Evolutionary conservation across 2,888 invertebrate genomes (phyloP), one percentile per base, ranked within the genome.

Genomic region (Diabrotica balteata): DNA sequence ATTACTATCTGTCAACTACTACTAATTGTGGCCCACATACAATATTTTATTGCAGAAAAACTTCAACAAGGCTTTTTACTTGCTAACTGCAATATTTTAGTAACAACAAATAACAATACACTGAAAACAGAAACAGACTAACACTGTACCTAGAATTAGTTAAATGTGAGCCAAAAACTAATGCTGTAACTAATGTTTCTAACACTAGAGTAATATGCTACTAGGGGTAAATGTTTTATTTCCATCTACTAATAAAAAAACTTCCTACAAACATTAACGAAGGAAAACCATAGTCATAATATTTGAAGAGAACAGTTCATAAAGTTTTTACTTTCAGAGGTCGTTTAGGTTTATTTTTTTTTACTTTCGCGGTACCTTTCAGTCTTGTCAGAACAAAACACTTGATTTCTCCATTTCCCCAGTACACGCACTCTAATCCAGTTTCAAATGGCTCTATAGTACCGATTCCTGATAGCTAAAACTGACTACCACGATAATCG

Each of bases 101-200:
- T 64, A 63, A 67, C 60, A 70, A 67, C 68, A 68, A 71, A 71
- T 68, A 71, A 71, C 70, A 68, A 71, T 68, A 67, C 58, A 67
- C 50, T 42, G 59, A 58, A 71, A 71, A 71, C 62, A 62, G 49
- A 67, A 68, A 70, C 54, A 51, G 42, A 63, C 70, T 68, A 68
- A 71, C 68, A 67, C 59, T 58, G 61, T 70, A 67, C 47, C 61
- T 70, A 63, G 52, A 66, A 62, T 65, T 68, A 68, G 52, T 59
- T 68, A 59, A 57, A 68, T 68, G 70, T 71, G 70, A 71, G 68
- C 70, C 70, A 71, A 68, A 68, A 69, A 67, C 66, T 67, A 65
- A 64, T 67, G 70, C 49, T 57, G 65, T 51, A 67, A 67, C 70
- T 70, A 67, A 66, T 60, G 52, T 54, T 63, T 67, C 67, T 70